Base-by-base conservation (phyloP, 2,113 vertebrate species). In the Mesembrinibis cayennensis region DNA sequence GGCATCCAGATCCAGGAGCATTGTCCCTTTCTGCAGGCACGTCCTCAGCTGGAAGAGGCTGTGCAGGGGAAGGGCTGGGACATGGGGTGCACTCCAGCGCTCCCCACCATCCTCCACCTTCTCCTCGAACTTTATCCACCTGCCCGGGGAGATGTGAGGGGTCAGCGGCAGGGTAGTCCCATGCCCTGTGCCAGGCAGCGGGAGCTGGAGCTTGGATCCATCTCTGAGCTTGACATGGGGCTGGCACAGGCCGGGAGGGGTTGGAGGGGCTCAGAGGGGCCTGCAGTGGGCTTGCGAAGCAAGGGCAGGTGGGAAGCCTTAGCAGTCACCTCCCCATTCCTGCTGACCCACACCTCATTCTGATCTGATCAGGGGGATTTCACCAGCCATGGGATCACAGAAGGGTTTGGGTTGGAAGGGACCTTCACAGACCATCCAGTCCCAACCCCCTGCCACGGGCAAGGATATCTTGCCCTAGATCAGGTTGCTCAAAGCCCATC, bases 91-190 rank as follows among this genome's bases (percentile, higher is more conserved):
- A 0, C 98, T 99, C 98, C 98, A 99, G 66, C 98, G 98, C 70
- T 97, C 96, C 7, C 97, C 98, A 0, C 97, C 97, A 5, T 97
- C 94, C 76, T 99, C 98, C 79, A 98, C 94, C 88, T 98, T 98
- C 93, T 99, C 98, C 78, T 98, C 98, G 1, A 98, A 99, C 73
- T 97, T 97, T 52, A 98, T 94, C 98, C 98, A 98, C 91, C 98
- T 99, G 94, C 25, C n/a, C 91, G 1, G 38, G 36, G 34, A 95
- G 78, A 72, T 23, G 36, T 16, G 14, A 0, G 2, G 40, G 30
- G 25, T 96, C 58, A 95, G 79, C 1, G 5, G 36, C 50, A 42
- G 81, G 34, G 11, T 5, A 27, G 62, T 26, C 19, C 42, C 2
- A 1, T 42, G 47, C 32, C 22, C 22, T 0, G 0, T 34, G 26